Conservation (phyloP, 1,140 invertebrate genomes). For the Apis laboriosa region DNA sequence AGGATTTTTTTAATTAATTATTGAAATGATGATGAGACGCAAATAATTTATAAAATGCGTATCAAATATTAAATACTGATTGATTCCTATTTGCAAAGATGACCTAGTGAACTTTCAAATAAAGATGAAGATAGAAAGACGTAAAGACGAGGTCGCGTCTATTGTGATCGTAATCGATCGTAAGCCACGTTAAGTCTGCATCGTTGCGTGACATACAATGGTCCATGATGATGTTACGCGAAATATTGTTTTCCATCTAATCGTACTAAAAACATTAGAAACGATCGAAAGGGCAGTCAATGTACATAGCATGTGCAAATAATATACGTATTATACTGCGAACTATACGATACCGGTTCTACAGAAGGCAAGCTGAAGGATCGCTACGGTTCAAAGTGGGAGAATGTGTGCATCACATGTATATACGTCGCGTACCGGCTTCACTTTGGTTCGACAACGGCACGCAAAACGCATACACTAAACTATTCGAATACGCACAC, state of each 20-base stretch:
- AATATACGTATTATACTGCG: background rate
- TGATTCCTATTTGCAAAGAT: background rate
- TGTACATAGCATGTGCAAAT: background rate
- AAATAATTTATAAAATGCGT: background rate
- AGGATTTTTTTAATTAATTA: no score
- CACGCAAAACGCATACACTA: background rate
- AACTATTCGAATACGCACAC: background rate
- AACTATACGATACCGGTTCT: constrained; percentile 9
- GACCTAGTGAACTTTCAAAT: constrained; percentile 15
- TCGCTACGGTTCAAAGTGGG: background rate
- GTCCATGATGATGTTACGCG: background rate
- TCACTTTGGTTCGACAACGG: constrained; percentile 18
- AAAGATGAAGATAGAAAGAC: constrained; percentile 16
- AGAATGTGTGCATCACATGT: background rate
- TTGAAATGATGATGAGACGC: no score
- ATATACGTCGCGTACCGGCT: constrained; percentile 24
- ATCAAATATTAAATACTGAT: background rate
- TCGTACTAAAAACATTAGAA: background rate
- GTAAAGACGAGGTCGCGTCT: constrained; percentile 11
- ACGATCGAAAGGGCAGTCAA: background rate
- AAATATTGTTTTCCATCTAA: background rate
- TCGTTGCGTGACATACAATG: background rate
- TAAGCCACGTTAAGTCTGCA: background rate
- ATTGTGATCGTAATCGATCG: constrained; percentile 19
- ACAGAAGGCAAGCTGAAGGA: constrained; percentile 2